Evolutionary conservation across 2,797 vertebrate genomes (phyloP).

Genomic region (Harpagifer antarcticus): DNA sequence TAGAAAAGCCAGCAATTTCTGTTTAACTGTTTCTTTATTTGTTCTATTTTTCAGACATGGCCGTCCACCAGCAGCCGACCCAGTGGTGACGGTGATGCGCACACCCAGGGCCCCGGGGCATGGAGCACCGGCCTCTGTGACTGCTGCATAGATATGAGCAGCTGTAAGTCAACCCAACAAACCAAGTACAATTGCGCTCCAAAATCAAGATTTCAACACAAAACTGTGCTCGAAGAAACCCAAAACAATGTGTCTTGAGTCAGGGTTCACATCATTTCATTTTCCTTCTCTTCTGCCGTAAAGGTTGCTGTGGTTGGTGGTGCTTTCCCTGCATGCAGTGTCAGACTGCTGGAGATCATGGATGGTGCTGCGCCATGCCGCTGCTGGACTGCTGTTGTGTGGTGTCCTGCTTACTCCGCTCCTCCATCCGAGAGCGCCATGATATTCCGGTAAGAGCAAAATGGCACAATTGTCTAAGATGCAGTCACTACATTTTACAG

Average conservation of each 20-base stretch:
- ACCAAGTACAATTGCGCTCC: too few relatives aligned
- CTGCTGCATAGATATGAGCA: constrained; percentile 77
- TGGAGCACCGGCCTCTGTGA: constrained; percentile 82
- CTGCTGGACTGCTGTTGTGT: constrained; percentile 69
- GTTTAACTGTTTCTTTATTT: neutral
- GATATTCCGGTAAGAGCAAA: constrained; percentile 75
- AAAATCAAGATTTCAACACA: neutral
- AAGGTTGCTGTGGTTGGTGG: constrained; percentile 79
- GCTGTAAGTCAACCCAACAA: constrained; percentile 68
- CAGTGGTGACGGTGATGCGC: constrained; percentile 45
- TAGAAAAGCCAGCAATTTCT: neutral
- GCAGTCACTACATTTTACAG: too few relatives aligned
- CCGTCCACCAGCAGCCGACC: constrained; percentile 51
- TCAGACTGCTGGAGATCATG: constrained; percentile 64
- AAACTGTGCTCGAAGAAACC: neutral
- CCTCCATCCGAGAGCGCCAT: constrained; percentile 72
- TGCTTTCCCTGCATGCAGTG: constrained; percentile 85
- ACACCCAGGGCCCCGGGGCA: rapidly evolving
- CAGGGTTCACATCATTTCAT: neutral
- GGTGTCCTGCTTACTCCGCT: constrained; percentile 77
- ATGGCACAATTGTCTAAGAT: too few relatives aligned
- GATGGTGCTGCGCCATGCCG: constrained; percentile 80
- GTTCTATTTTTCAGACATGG: constrained; percentile 50
- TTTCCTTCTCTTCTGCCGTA: neutral
- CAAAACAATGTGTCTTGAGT: neutral